These are phyloP conservation scores for Amphimallon solstitiale DNA, from an alignment of 2,888 invertebrate genomes.

Conservation along the genomic window DNA sequence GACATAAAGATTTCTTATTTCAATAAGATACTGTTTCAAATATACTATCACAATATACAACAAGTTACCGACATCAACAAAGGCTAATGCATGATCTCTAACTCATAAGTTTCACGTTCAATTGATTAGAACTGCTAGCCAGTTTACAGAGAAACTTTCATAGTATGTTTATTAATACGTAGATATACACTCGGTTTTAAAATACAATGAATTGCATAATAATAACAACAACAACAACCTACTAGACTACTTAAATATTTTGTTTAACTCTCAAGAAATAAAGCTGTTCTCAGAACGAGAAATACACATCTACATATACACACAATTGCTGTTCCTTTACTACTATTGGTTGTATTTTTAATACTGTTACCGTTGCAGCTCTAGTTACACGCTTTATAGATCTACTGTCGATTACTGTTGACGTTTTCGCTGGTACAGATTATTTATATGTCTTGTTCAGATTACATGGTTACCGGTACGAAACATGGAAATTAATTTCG, in stretches of 20 bases:
- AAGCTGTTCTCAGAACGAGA: slow-evolving; percentile 26
- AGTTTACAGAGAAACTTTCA: neutral
- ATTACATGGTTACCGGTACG: slow-evolving; percentile 22
- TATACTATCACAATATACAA: no score
- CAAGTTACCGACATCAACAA: no score
- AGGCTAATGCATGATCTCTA: no score
- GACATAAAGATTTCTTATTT: no score
- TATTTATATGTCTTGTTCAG: slow-evolving; percentile 14
- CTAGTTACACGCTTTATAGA: slow-evolving; percentile 26
- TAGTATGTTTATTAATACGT: neutral
- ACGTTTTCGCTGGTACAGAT: slow-evolving; percentile 12
- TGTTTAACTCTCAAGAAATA: slow-evolving; percentile 18
- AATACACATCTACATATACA: slow-evolving; percentile 12
- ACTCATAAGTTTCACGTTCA: no score
- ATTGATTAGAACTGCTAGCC: neutral
- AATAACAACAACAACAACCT: no score
- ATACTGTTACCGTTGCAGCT: slow-evolving; percentile 14
- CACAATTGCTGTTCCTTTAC: slow-evolving; percentile 10
- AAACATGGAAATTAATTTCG: slow-evolving; percentile 10
- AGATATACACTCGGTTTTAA: slow-evolving; percentile 3
- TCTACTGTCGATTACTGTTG: slow-evolving; percentile 21
- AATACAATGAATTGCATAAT: slow-evolving; percentile 23
- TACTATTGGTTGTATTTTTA: slow-evolving; percentile 2
- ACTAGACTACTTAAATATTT: slow-evolving; percentile 15
- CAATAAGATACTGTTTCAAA: no score